Evolutionary conservation across 2,113 vertebrate genomes (phyloP).

Genomic region (Callospermophilus lateralis): DNA sequence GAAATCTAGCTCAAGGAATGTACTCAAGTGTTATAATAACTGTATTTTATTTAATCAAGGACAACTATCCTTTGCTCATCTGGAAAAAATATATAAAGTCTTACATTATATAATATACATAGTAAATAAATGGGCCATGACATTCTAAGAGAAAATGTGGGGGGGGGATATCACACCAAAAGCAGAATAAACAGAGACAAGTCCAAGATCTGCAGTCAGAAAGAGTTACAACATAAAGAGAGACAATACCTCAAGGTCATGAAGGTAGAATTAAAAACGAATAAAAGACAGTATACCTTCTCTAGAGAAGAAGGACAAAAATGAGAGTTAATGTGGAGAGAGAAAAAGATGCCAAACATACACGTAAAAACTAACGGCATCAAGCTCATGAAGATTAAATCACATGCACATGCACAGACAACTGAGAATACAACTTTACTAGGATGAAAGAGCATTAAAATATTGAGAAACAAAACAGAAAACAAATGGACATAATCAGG

Average conservation of each 20-base stretch:
- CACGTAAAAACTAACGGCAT: neutral
- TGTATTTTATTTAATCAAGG: neutral
- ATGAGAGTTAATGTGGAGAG: neutral
- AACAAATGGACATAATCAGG: too few relatives aligned
- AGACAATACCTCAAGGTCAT: neutral
- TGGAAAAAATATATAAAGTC: neutral
- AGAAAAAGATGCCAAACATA: neutral
- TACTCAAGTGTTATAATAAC: neutral
- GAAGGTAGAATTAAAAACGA: neutral
- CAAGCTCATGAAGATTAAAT: neutral
- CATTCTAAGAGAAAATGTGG: neutral
- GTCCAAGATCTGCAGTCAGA: neutral
- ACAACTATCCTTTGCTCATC: neutral
- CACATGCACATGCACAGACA: too few relatives aligned
- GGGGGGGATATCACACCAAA: too few relatives aligned
- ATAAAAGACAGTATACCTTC: neutral
- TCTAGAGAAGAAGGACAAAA: neutral
- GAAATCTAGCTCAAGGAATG: neutral
- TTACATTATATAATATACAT: neutral
- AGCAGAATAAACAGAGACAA: neutral
- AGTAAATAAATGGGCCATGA: neutral
- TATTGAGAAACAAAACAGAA: too few relatives aligned
- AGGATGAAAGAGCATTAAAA: neutral
- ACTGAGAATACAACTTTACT: neutral
- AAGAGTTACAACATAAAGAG: neutral